Evolutionary conservation across 1,140 invertebrate genomes (phyloP).

Genomic region (Penaeus japonicus): DNA sequence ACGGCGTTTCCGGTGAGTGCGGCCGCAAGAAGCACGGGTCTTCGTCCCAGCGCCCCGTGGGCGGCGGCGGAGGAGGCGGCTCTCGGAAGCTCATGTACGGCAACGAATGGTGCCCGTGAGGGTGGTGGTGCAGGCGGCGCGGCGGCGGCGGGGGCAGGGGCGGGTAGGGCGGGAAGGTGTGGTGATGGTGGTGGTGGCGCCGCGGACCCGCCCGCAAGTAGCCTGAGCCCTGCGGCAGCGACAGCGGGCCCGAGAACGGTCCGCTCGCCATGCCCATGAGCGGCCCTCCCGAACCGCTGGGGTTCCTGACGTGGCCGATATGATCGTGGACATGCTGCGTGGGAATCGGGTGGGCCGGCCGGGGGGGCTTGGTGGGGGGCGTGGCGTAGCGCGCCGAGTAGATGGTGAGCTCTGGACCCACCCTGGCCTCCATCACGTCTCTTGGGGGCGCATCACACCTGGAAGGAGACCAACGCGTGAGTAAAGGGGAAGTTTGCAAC

Average conservation of each 20-base stretch:
- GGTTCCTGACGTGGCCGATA: neutral
- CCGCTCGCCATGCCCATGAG: neutral
- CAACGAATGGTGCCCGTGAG: conserved; percentile 30
- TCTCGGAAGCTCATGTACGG: conserved; percentile 15
- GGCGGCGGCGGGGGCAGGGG: conserved; percentile 14
- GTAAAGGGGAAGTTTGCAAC: neutral
- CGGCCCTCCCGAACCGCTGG: neutral
- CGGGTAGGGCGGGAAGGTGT: conserved; percentile 27
- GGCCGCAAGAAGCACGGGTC: conserved; percentile 50
- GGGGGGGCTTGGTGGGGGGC: neutral
- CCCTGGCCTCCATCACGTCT: conserved; percentile 36
- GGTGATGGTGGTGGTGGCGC: conserved; percentile 34
- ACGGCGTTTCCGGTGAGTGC: conserved; percentile 38
- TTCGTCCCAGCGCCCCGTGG: conserved; percentile 51
- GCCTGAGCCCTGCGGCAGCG: conserved; percentile 17
- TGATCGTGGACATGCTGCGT: conserved; percentile 25
- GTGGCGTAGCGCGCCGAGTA: conserved; percentile 47
- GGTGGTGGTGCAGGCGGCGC: conserved; percentile 37
- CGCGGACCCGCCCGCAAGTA: neutral
- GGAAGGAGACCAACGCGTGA: neutral
- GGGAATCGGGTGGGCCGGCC: conserved; percentile 1
- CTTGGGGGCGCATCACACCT: conserved; percentile 24
- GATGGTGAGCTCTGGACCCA: conserved; percentile 37
- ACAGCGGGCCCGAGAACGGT: conserved; percentile 29
- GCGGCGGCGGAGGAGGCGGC: conserved; percentile 3